phyloP scores from a whole-genome alignment of 2,113 vertebrate genomes.

The Callocephalon fimbriatum region DNA sequence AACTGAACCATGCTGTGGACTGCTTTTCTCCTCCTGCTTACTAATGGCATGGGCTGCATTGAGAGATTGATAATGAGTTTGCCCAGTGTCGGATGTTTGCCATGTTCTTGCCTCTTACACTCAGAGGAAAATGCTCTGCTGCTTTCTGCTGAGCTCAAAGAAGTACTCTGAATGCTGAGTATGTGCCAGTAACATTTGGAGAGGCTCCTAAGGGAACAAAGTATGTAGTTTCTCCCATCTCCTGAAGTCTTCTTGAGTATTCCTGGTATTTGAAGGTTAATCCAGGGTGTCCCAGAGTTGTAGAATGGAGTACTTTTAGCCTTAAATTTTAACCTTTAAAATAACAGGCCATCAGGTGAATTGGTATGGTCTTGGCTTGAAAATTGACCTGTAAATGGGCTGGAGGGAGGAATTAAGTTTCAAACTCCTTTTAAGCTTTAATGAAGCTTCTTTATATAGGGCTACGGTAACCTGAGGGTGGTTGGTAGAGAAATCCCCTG shows the following conservation, averaged over 20 bases:
- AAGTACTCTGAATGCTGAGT: background rate
- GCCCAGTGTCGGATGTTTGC: accelerated
- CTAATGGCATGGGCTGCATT: background rate
- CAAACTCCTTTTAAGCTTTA: background rate
- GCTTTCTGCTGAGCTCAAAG: background rate
- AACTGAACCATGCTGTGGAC: background rate
- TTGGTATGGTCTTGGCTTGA: background rate
- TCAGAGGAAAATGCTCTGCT: background rate
- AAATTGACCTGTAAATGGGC: background rate
- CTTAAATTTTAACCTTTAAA: background rate
- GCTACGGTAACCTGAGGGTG: background rate
- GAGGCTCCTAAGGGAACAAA: background rate
- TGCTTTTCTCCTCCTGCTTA: background rate
- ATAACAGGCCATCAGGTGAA: background rate
- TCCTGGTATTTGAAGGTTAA: background rate
- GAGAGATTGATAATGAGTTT: background rate
- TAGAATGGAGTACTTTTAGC: background rate
- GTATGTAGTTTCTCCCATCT: background rate
- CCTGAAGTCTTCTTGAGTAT: background rate
- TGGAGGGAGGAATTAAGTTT: background rate
- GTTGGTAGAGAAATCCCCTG: background rate
- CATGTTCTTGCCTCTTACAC: background rate
- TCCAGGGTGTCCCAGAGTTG: background rate
- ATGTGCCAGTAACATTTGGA: background rate
- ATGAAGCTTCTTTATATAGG: background rate